Conservation (phyloP, 2,888 invertebrate genomes). For the Agrochola litura region DNA sequence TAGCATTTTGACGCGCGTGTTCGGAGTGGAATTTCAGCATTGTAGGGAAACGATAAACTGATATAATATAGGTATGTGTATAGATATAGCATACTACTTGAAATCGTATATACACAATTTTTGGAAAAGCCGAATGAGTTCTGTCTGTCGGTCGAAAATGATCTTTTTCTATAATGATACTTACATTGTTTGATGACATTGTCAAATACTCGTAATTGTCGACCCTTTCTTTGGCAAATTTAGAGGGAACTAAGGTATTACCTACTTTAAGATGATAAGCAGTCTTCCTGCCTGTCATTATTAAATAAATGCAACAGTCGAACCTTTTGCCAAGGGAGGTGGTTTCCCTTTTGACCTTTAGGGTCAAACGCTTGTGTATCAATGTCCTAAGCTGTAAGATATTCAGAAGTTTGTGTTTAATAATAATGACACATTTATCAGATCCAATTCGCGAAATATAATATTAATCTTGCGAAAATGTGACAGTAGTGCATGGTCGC, state of each 20-base stretch:
- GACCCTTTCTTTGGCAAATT: neutral
- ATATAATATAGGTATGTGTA: slow-evolving; percentile 48
- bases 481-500: neutral
- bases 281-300: neutral
- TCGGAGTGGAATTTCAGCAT: slow-evolving; percentile 37
- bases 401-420: neutral
- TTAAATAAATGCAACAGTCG: neutral
- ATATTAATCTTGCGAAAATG: neutral
- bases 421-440: neutral
- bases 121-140: neutral
- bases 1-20: slow-evolving; percentile 43
- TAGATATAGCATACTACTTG: slow-evolving; percentile 5
- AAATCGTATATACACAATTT: slow-evolving; percentile 16
- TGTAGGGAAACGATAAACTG: slow-evolving; percentile 28
- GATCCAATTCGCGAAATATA: too few species aligned
- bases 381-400: neutral
- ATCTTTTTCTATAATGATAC: neutral
- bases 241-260: neutral
- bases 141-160: slow-evolving; percentile 4
- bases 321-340: neutral
- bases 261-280: neutral
- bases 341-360: slow-evolving; percentile 5
- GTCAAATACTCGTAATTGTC: neutral
- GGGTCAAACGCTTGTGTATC: neutral
- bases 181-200: neutral